Base-by-base conservation (phyloP, 2,113 vertebrate genomes). In the Lepus timidus region DNA sequence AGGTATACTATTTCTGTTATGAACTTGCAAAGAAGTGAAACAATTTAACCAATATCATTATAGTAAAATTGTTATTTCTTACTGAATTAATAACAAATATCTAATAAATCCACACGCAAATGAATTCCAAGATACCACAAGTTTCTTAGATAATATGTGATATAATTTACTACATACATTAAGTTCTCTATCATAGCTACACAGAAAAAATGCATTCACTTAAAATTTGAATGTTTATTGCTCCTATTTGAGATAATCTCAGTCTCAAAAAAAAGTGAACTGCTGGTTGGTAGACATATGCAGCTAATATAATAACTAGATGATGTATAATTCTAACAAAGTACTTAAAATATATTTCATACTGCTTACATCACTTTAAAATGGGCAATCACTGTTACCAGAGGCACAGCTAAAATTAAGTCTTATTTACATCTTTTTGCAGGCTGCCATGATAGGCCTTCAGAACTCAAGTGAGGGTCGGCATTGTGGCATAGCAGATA, bases 31-130 rank as follows among this genome's bases (percentile, higher is more conserved):
- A 11, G 19, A 86, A 73, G 27, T 61, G 3, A 88, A 85, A 39
- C 71, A 85, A 93, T 75, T 75, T 80, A 88, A 85, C 16, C 85
- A 84, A 79, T 80, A 94, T 33, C 36, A 22, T 11, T 58, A 70
- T 25, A 68, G 55, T 10, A 64, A 61, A 89, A 91, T 17, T 10
- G 58, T 13, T 65, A 3, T 65, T 93, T 91, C 73, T 85, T 65
- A 83, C 4, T 86, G 12, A 95, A 82, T 70, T 17, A 87, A 84
- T 71, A 55, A 90, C 29, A 81, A 14, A 44, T 44, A 81, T 49
- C 33, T 61, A 68, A 78, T 80, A 78, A 31, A 2, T 61, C 10
- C 39, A 29, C 68, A 25, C 10, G 9, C 49, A 27, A 58, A 80
- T 85, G 70, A 85, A 55, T 84, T 75, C 52, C 20, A 44, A 7